phyloP scores from a whole-genome alignment of 2,888 invertebrate genomes.

The Vannuccia rotundouncinata region DNA sequence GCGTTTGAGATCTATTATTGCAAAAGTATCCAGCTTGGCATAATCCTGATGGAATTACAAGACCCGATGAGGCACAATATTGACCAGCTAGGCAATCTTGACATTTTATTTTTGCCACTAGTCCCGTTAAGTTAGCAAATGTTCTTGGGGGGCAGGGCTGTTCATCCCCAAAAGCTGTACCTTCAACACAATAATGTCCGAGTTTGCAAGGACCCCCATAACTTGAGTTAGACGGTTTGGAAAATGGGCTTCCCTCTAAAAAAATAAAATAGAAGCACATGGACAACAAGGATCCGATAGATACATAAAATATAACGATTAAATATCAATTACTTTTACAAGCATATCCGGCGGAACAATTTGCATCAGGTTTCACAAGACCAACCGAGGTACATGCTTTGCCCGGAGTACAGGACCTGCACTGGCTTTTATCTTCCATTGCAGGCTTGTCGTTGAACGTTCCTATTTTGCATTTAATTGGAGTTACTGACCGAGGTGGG shows the following conservation, averaged over 20 bases:
- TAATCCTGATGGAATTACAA: not conserved
- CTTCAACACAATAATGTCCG: constrained; percentile 49
- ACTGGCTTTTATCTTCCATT: constrained; percentile 48
- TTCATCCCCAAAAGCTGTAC: constrained; percentile 43
- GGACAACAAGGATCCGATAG: no score
- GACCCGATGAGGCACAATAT: constrained; percentile 19
- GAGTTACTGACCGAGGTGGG: constrained; percentile 47
- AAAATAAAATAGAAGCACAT: no score
- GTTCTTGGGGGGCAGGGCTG: not conserved
- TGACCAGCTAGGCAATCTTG: not conserved
- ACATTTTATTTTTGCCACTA: not conserved
- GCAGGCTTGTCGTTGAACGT: constrained; percentile 48
- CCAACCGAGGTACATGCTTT: constrained; percentile 48
- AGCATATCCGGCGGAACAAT: constrained; percentile 49
- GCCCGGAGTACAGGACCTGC: constrained; percentile 48
- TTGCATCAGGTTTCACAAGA: constrained; percentile 44
- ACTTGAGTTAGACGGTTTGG: constrained; percentile 43
- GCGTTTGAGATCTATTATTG: constrained; percentile 43
- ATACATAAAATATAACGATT: no score
- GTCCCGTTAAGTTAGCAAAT: not conserved
- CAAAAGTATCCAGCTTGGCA: constrained; percentile 18
- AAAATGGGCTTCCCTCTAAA: constrained; percentile 43
- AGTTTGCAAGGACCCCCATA: constrained; percentile 49
- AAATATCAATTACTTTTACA: constrained; percentile 44
- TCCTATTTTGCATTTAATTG: constrained; percentile 49